phyloP scores from a whole-genome alignment of 2,113 vertebrate genomes.

The Cheilinus undulatus region DNA sequence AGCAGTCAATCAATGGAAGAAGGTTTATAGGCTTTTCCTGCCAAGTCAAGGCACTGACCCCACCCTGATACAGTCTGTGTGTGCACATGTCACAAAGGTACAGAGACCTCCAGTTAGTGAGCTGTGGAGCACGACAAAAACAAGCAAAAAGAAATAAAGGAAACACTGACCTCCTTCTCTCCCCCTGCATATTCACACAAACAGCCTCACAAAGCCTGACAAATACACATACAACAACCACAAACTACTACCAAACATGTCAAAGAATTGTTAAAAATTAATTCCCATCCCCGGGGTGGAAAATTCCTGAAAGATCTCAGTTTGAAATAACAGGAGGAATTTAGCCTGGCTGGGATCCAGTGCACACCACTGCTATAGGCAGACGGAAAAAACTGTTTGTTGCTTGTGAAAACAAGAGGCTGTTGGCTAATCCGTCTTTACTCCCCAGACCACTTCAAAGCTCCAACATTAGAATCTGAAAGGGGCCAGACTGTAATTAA shows the following conservation, averaged over 20 bases:
- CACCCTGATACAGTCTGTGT: constrained; percentile 20
- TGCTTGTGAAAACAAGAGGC: constrained; percentile 80
- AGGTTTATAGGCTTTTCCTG: constrained; percentile 74
- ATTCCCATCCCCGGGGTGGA: constrained; percentile 83
- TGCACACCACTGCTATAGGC: constrained; percentile 64
- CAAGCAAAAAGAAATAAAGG: constrained; percentile 6
- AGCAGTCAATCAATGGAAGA: constrained; percentile 70
- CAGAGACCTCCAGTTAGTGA: constrained; percentile 32
- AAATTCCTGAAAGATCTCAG: constrained; percentile 82
- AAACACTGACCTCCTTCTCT: constrained; percentile 56
- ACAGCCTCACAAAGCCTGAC: constrained; percentile 13
- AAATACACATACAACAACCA: constrained; percentile 27
- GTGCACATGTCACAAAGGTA: constrained; percentile 1
- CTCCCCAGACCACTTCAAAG: constrained; percentile 82
- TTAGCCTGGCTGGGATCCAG: constrained; percentile 79
- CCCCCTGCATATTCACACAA: constrained; percentile 23
- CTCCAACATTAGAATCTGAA: constrained; percentile 74
- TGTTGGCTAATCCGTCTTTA: constrained; percentile 81
- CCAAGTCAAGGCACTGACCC: constrained; percentile 69
- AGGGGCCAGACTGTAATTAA: constrained; percentile 81
- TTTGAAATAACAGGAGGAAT: constrained; percentile 86
- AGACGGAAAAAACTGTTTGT: constrained; percentile 80
- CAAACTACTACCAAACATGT: constrained; percentile 68
- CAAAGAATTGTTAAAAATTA: constrained; percentile 76
- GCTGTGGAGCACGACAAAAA: constrained; percentile 8